Evolutionary conservation across 2,888 invertebrate genomes (phyloP).

Genomic region (Hedychridium roseum): DNA sequence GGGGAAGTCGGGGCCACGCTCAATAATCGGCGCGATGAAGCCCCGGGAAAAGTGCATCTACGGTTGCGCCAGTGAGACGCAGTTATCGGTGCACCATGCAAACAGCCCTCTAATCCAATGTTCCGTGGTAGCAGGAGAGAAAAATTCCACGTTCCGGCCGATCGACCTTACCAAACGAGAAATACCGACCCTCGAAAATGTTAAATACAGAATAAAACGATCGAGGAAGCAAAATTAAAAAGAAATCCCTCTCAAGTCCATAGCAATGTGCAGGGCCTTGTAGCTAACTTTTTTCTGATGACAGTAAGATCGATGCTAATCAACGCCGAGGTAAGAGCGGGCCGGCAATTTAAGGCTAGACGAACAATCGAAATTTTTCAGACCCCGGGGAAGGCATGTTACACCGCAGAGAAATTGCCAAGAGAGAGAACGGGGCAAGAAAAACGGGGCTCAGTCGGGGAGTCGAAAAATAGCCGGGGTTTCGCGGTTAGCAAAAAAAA

Average conservation of each 20-base stretch:
- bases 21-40: constrained; percentile 14
- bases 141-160: no score
- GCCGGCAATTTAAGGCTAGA: constrained; percentile 11
- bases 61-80: background rate
- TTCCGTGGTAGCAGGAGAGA: no score
- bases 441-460: constrained; percentile 4
- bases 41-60: constrained; percentile 12
- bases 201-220: no score
- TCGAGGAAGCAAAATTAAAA: no score
- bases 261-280: no score
- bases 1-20: no score
- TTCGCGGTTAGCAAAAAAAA: background rate
- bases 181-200: no score
- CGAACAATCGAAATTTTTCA: constrained; percentile 38
- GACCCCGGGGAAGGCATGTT: constrained; percentile 17
- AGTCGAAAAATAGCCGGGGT: constrained; percentile 5
- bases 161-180: no score
- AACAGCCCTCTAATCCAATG: constrained; percentile 19
- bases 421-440: constrained; percentile 10
- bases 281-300: no score
- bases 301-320: no score
- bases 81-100: constrained; percentile 9
- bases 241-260: no score
- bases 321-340: constrained; percentile 1
- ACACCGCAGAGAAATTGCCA: constrained; percentile 2